These are phyloP conservation scores for Eristalis tenax DNA, from an alignment of 2,888 invertebrate genomes.

Conservation along the genomic window DNA sequence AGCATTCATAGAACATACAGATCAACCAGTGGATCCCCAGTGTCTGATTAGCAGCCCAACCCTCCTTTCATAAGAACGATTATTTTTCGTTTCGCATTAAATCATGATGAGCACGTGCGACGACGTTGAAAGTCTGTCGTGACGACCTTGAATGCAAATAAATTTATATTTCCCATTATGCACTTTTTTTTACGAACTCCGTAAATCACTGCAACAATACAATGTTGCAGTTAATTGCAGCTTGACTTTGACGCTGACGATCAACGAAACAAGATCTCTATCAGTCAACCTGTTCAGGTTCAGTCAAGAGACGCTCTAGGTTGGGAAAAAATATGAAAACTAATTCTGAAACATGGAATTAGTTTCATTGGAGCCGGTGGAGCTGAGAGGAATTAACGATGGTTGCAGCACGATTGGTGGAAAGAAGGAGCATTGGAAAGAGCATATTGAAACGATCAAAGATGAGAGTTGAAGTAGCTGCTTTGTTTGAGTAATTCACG, in stretches of 20 bases:
- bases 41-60: slow-evolving; percentile 9
- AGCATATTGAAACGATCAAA: no score
- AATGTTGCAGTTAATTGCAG: neutral
- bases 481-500: no score
- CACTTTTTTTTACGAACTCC: neutral
- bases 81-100: neutral
- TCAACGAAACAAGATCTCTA: neutral
- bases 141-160: slow-evolving; percentile 15
- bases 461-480: no score
- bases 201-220: neutral
- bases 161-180: slow-evolving; percentile 6
- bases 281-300: neutral
- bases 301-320: neutral
- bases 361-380: no score
- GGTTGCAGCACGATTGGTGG: no score
- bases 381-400: no score
- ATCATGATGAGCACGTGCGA: slow-evolving; percentile 15
- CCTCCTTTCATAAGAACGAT: neutral
- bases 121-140: neutral
- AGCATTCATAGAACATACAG: neutral
- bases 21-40: neutral
- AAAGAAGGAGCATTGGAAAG: no score
- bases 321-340: no score
- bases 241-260: neutral
- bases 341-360: no score